Evolutionary conservation across 2,888 invertebrate species (phyloP), one percentile per base, ranked within the genome.

Genomic region (Achlya flavicornis): DNA sequence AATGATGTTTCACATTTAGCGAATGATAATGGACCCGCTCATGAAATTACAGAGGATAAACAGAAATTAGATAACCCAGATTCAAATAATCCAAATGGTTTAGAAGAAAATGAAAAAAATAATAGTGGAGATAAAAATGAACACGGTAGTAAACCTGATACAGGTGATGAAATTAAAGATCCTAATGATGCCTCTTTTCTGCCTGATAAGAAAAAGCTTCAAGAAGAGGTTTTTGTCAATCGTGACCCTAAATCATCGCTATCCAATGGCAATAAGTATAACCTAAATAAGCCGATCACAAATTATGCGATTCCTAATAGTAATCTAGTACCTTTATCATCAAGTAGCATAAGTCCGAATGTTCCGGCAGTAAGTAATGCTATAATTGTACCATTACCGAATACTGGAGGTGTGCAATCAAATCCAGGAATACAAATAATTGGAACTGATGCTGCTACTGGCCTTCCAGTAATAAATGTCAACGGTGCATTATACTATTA

Each of bases 401-500:
- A 26, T 41, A 12, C 11, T 60, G 41, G 14, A 19, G 60, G 41
- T 19, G 35, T 35, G 14, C 58, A 33, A 38, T 12, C 16, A n/a
- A 60, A 19, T 60, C 41, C 38, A 11, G 41, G 3, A 19, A 12
- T 14, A 33, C 41, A 60, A 26, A 19, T 60, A n/a, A 43, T 60
- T 19, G 60, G 60, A 10, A 41, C 38, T 41, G 41, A 60, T 26
- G 7, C 19, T 12, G 26, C 19, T 12, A 26, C 41, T 19, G 43
- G 60, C 16, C 26, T 60, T 26, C 60, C 41, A 41, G 3, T 60
- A 0, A 11, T 60, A 4, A 60, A 60, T 26, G n/a, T 60, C 7
- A 60, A 60, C 14, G 60, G 60, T 12, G 12, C 41, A 11, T 10
- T 60, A 12, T 60, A 60, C 41, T 26, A 43, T 41, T 41, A 19